These are phyloP conservation scores for Penelope pileata DNA, from an alignment of 2,113 vertebrate species.

Conservation along the genomic window DNA sequence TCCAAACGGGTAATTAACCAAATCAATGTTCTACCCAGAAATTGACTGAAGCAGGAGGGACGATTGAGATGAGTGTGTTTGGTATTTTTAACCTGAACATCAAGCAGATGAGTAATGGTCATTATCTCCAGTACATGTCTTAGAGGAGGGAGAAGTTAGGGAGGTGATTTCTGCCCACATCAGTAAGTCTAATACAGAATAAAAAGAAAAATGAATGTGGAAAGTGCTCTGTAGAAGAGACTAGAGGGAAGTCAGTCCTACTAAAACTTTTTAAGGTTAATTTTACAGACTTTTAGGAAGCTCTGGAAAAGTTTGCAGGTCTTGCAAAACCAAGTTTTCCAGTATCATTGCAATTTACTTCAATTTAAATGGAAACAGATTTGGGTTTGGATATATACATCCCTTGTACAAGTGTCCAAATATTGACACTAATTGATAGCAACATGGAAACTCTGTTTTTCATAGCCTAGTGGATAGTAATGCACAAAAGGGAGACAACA, in stretches of 20 bases:
- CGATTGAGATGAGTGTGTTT: background rate
- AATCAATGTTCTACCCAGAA: constrained; percentile 8
- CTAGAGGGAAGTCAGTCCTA: background rate
- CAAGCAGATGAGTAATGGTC: background rate
- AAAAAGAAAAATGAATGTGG: background rate
- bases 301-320: background rate
- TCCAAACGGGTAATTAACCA: background rate
- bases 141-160: background rate
- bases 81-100: constrained; percentile 29
- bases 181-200: background rate
- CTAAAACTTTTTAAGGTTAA: background rate
- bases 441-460: background rate
- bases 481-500: background rate
- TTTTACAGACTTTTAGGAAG: background rate
- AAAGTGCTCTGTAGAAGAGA: background rate
- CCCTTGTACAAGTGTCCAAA: background rate
- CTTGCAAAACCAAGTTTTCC: background rate
- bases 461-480: background rate
- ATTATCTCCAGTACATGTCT: constrained; percentile 15
- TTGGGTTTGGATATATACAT: background rate
- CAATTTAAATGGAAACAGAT: background rate
- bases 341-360: background rate
- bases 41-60: background rate
- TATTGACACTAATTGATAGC: background rate
- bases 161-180: constrained; percentile 7